Conservation (phyloP, 2,797 vertebrate species). For the Synanceia verrucosa region DNA sequence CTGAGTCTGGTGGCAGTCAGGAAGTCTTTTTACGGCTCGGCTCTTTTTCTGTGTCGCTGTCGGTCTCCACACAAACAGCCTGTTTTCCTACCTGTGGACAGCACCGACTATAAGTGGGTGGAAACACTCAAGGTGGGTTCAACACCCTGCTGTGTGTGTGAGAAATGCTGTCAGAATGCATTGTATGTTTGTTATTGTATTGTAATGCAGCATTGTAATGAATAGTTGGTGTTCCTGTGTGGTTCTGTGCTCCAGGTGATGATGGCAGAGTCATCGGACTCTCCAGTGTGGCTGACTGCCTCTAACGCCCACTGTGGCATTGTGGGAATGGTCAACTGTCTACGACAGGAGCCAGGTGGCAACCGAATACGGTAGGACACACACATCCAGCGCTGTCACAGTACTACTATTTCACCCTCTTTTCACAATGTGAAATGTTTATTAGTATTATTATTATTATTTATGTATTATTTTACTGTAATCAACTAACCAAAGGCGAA, state of each 20-base stretch:
- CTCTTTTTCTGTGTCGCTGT: conserved; percentile 89
- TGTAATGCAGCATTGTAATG: no score
- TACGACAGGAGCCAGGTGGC: conserved; percentile 93
- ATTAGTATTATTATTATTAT: no score
- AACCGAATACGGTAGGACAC: conserved; percentile 87
- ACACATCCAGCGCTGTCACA: no score
- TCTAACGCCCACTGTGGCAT: conserved; percentile 86
- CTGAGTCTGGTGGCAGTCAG: conserved; percentile 85
- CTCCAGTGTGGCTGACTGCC: conserved; percentile 89
- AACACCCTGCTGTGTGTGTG: neutral
- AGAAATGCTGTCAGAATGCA: neutral
- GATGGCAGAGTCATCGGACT: conserved; percentile 81
- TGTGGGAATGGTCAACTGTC: conserved; percentile 96
- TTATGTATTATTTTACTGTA: no score
- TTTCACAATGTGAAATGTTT: no score
- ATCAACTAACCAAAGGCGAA: no score
- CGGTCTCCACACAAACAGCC: conserved; percentile 68
- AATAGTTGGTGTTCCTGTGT: conserved; percentile 1
- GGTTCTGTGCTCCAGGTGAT: conserved; percentile 53
- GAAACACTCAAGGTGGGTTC: conserved; percentile 89
- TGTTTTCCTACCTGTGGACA: conserved; percentile 84
- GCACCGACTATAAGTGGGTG: conserved; percentile 89
- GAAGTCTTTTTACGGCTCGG: conserved; percentile 91
- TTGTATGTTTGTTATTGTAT: neutral
- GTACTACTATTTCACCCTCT: no score